Evolutionary conservation across 23 tunicate genomes (phyloP).

Genomic region (Ascidia mentula): DNA sequence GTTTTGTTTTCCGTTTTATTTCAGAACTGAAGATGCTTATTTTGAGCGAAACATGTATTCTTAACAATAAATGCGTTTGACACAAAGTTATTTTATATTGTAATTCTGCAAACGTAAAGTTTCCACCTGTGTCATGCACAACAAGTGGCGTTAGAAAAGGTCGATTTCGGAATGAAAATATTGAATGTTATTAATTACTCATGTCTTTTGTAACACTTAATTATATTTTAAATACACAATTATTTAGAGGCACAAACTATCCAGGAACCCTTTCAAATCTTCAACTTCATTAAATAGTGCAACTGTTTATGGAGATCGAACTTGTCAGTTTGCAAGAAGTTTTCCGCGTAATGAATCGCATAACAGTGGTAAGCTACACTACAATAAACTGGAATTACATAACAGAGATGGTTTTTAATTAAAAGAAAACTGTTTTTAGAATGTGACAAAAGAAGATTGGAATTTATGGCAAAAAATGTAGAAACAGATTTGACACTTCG

Average conservation of each 20-base stretch:
- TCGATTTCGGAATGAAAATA: too few species aligned
- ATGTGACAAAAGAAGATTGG: constrained; percentile 68
- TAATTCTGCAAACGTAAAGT: too few species aligned
- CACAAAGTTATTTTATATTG: too few species aligned
- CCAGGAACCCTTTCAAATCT: constrained; percentile 21
- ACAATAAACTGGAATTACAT: neutral
- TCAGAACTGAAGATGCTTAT: too few species aligned
- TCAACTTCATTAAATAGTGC: neutral
- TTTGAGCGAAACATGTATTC: too few species aligned
- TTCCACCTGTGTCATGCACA: too few species aligned
- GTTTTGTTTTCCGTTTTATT: too few species aligned
- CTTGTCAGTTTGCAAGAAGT: constrained; percentile 25
- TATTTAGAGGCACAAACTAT: constrained; percentile 73
- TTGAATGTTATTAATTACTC: too few species aligned
- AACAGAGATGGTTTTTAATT: neutral
- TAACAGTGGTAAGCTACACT: constrained; percentile 36
- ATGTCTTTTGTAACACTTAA: too few species aligned
- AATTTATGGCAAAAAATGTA: constrained; percentile 57
- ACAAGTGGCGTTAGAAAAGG: too few species aligned
- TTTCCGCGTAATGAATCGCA: constrained; percentile 71
- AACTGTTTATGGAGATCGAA: constrained; percentile 60
- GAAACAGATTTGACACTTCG: constrained; percentile 33
- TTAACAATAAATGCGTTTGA: too few species aligned
- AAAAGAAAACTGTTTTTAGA: constrained; percentile 28
- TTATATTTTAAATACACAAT: too few species aligned